Evolutionary conservation across 2,113 vertebrate genomes (phyloP).

Genomic region (Rafetus swinhoei): DNA sequence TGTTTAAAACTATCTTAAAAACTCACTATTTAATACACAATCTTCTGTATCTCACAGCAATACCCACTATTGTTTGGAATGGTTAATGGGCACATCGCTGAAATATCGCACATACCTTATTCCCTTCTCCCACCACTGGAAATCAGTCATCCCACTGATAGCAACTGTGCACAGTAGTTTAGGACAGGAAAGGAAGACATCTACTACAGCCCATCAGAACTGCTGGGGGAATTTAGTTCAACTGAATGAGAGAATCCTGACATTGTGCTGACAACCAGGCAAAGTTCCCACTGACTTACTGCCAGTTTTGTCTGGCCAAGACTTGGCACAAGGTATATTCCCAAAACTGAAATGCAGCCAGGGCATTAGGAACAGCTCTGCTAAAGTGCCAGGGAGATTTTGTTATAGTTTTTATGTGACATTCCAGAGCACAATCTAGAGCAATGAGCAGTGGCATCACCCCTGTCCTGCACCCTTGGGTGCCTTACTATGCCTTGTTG

Average conservation of each 20-base stretch:
- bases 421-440: not conserved
- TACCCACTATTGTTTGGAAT: not conserved
- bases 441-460: not conserved
- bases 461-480: not conserved
- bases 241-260: not conserved
- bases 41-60: not conserved
- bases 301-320: not conserved
- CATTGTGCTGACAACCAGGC: not conserved
- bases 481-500: not conserved
- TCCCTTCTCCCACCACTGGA: not conserved
- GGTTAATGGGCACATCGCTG: not conserved
- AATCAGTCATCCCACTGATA: not conserved
- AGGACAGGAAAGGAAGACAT: not conserved
- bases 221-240: not conserved
- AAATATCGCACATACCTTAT: not conserved
- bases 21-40: not conserved
- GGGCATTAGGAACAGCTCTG: not conserved
- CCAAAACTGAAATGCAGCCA: not conserved
- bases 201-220: not conserved
- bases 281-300: too few relatives aligned
- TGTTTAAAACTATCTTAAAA: not conserved
- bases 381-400: not conserved
- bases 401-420: not conserved
- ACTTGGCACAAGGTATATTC: accelerated
- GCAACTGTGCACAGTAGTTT: not conserved